Percentiles rank a stretch among this genome's conserved stretches.
Evolutionary conservation across 2,797 vertebrate genomes (phyloP).

Genomic region (Eulemur albifrons): DNA sequence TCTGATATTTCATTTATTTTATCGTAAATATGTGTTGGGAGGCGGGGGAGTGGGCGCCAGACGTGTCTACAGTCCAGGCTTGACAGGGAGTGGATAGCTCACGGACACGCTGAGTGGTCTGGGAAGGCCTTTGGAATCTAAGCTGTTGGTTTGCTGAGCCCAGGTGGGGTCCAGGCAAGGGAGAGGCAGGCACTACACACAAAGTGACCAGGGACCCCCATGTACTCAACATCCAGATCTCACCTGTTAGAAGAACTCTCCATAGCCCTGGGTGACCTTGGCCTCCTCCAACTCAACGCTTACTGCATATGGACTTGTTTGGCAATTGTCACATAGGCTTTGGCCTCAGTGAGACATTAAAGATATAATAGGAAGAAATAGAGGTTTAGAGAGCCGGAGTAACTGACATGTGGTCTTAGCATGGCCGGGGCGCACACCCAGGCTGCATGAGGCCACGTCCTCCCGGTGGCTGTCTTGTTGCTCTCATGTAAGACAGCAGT

Average conservation of each 20-base stretch:
- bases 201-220: rapidly evolving
- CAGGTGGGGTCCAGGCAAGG: background rate
- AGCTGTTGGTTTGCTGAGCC: background rate
- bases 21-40: background rate
- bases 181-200: background rate
- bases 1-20: background rate
- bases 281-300: background rate
- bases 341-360: background rate
- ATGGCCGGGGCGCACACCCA: background rate
- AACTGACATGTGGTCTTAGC: rapidly evolving
- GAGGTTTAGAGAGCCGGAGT: background rate
- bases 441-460: rapidly evolving
- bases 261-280: background rate
- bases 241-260: background rate
- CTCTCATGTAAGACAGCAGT: background rate
- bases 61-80: background rate
- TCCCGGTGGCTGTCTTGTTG: background rate
- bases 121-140: background rate
- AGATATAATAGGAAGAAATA: background rate
- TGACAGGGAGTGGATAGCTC: rapidly evolving
- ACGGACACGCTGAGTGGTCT: background rate
- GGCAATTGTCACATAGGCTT: background rate
- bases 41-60: no score
- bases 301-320: background rate
- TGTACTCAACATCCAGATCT: background rate